Evolutionary conservation across 2,113 vertebrate species (phyloP).

Genomic region (Merops nubicus): DNA sequence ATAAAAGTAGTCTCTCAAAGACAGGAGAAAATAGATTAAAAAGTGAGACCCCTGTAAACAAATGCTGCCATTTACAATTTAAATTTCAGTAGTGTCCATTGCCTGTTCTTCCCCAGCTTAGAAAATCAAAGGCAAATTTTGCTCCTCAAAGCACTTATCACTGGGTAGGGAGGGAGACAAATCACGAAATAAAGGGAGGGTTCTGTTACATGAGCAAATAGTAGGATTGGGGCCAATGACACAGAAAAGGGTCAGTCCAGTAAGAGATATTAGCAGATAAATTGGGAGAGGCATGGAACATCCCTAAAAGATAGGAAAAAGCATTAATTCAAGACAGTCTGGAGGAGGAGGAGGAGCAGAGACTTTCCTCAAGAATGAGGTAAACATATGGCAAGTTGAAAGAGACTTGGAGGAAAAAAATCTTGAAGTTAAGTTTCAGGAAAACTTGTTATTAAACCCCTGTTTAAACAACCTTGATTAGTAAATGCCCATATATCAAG

Average conservation of each 20-base stretch:
- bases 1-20: background rate
- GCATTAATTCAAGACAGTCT: background rate
- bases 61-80: background rate
- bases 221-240: background rate
- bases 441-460: background rate
- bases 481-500: background rate
- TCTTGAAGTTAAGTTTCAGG: background rate
- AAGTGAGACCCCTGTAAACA: background rate
- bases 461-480: background rate
- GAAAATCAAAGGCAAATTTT: constrained; percentile 26
- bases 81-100: background rate
- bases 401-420: background rate
- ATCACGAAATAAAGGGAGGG: background rate
- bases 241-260: background rate
- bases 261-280: background rate
- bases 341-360: background rate
- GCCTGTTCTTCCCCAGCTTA: background rate
- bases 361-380: background rate
- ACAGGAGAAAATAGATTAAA: background rate
- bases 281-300: background rate
- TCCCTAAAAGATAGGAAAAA: background rate
- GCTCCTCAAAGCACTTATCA: background rate
- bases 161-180: background rate
- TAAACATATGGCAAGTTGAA: background rate
- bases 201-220: background rate